Base-by-base conservation (phyloP, 2,113 vertebrate genomes). In the Eptesicus fuscus region DNA sequence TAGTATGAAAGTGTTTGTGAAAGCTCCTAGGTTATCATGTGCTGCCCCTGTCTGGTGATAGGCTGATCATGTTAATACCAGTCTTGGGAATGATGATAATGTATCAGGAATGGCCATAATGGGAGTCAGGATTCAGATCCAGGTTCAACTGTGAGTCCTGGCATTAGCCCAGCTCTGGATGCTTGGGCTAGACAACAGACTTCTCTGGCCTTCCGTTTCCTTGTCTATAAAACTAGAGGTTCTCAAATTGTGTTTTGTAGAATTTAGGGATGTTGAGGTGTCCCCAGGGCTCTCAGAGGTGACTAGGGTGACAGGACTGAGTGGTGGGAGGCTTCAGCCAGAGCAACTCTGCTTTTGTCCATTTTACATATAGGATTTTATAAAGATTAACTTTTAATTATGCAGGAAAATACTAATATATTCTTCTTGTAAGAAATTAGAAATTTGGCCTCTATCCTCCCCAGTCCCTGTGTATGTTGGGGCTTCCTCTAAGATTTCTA, bases 301-400 rank as follows among this genome's bases (percentile, higher is more conserved):
- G 73, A 88, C 7, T 7, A 47, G 35, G 63, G 63, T 49, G 16
- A 12, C 11, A 3, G 1, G 22, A 2, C 11, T 37, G 23, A 73
- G 83, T 71, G 13, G 2, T 32, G 17, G 49, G 53, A 91, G 20
- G 12, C 17, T 88, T 53, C 35, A 65, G 18, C 23, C 40, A 65
- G 35, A 79, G 30, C 6, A 74, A 22, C 8, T 90, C 76, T 92
- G 61, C 59, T 96, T 92, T 35, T 88, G 35, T 79, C 32, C 96
- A n/a, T 65, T 95, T 83, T 74, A 42, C 18, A 44, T 59, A n/a
- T 4, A 51, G 69, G 59, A 49, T 49, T 71, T 73, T 4, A 40
- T 44, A 77, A 77, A 96, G 92, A 79, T 80, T 90, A 59, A 65
- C 47, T 63, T 93, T 83, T 95, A 94, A 84, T 53, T 44, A 71